phyloP scores from a whole-genome alignment of 2,797 vertebrate genomes.

The Cynodonichthys magdalenae region DNA sequence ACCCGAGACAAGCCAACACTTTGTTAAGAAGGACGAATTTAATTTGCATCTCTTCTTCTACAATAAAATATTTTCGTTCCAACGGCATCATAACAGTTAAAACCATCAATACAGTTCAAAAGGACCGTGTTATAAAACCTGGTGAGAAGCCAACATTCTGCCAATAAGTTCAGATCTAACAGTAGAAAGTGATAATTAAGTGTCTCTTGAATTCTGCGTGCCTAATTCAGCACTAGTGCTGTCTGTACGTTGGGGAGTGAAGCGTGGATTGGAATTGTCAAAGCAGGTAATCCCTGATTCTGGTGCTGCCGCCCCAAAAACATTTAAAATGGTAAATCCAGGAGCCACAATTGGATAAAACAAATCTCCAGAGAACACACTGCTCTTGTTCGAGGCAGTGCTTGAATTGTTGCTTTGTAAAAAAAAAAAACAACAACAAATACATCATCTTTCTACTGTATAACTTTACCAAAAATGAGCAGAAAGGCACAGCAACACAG shows the following conservation, averaged over 20 bases:
- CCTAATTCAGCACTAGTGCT: constrained; percentile 21
- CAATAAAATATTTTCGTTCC: constrained; percentile 38
- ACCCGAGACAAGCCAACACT: constrained; percentile 11
- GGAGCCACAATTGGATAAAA: background rate
- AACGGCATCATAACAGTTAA: constrained; percentile 42
- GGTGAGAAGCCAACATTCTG: constrained; percentile 7
- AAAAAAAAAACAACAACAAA: constrained; percentile 66
- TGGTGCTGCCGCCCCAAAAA: constrained; percentile 18
- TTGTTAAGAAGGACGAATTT: constrained; percentile 58
- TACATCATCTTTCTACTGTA: constrained; percentile 20
- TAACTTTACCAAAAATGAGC: background rate
- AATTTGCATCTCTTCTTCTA: constrained; percentile 61
- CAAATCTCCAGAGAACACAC: constrained; percentile 11
- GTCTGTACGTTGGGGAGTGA: constrained; percentile 19
- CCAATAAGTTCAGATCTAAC: constrained; percentile 12
- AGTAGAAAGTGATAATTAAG: background rate
- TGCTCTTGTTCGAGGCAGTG: background rate
- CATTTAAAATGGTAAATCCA: constrained; percentile 17
- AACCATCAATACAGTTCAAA: constrained; percentile 47
- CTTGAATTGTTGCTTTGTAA: background rate
- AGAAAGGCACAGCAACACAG: constrained; percentile 79
- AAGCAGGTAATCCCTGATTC: constrained; percentile 39
- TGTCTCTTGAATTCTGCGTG: constrained; percentile 10
- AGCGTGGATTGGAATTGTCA: constrained; percentile 28
- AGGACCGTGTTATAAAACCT: constrained; percentile 45